Conservation (phyloP, 2,797 vertebrate species). For the Mormyrops attenuatus region DNA sequence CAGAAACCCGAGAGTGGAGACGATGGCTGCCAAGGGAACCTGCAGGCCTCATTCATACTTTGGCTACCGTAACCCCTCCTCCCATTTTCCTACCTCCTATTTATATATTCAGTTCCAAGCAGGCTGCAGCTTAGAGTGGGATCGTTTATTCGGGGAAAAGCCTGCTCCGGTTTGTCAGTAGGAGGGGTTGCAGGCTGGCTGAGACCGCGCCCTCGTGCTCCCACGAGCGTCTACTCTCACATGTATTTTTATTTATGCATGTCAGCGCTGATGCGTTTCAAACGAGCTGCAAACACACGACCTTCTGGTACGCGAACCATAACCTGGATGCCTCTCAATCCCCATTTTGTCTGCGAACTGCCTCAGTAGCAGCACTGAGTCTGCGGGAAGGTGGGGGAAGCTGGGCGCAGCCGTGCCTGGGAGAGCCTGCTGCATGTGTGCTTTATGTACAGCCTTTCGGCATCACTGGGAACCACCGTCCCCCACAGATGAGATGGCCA, state of each 20-base stretch:
- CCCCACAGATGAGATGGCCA: neutral
- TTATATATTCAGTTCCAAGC: conserved; percentile 1
- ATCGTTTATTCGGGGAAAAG: neutral
- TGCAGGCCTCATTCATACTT: neutral
- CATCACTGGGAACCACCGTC: neutral
- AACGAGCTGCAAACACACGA: neutral
- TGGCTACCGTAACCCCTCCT: conserved; percentile 19
- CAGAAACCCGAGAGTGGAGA: conserved; percentile 39
- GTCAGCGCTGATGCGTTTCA: neutral
- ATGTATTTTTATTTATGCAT: neutral
- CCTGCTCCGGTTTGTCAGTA: neutral
- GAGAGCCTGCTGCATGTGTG: neutral
- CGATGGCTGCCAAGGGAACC: neutral
- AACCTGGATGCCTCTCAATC: neutral
- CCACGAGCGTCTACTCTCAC: neutral
- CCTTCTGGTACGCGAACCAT: neutral
- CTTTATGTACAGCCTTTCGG: neutral
- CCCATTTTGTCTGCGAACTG: neutral
- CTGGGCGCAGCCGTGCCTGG: neutral
- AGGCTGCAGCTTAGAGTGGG: conserved; percentile 7
- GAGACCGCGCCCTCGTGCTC: neutral
- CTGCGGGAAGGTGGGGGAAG: neutral
- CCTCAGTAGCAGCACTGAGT: neutral
- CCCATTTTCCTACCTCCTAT: conserved; percentile 19
- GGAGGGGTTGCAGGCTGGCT: neutral